phyloP scores from a whole-genome alignment of 2,888 invertebrate species.

The Apamea monoglypha region DNA sequence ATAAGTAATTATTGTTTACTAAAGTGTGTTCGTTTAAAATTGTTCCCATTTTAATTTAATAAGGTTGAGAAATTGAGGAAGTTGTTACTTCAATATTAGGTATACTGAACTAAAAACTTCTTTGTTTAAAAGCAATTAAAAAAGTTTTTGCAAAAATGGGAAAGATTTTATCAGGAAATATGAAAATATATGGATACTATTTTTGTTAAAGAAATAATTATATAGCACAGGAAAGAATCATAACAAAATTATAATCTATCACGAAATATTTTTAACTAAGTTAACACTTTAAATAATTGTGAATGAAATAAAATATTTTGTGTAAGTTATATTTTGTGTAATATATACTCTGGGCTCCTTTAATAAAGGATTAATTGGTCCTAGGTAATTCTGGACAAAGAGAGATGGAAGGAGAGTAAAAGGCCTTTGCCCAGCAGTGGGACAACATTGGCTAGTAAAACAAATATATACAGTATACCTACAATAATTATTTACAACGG shows the following conservation, averaged over 20 bases:
- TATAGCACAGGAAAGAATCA: neutral
- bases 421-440: neutral
- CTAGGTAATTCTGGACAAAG: neutral
- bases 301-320: neutral
- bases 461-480: neutral
- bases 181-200: neutral
- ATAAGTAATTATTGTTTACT: constrained; percentile 29
- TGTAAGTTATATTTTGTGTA: neutral
- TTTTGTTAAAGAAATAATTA: neutral
- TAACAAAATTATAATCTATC: neutral
- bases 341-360: neutral
- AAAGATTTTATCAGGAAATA: too few species aligned
- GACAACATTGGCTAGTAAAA: neutral
- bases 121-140: neutral
- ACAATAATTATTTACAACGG: constrained; percentile 9
- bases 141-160: neutral
- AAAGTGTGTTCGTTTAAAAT: constrained; percentile 28
- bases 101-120: neutral
- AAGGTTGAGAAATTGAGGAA: constrained; percentile 11
- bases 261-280: too few species aligned
- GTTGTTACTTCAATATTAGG: neutral
- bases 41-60: constrained; percentile 32
- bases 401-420: too few species aligned
- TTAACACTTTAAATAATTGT: neutral
- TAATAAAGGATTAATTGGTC: neutral